Conservation (phyloP, 1,140 invertebrate species). For the Drosophila tristis region DNA sequence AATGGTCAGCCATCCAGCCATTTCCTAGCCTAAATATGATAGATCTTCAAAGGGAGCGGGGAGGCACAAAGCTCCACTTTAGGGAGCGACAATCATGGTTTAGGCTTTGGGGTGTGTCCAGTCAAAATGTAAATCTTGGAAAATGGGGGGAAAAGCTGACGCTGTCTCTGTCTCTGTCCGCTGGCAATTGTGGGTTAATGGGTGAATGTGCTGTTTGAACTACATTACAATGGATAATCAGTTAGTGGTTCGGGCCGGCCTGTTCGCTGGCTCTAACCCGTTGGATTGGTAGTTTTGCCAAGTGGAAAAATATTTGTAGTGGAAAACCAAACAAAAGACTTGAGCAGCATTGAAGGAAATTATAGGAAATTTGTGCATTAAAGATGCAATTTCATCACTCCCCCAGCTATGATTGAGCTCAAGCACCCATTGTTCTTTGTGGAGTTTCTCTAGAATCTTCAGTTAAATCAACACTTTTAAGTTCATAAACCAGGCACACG, state of each 20-base stretch:
- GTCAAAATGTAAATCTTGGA: slow-evolving; percentile 54
- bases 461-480: not conserved
- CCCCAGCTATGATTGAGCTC: not conserved
- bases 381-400: not conserved
- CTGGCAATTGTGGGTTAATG: slow-evolving; percentile 77
- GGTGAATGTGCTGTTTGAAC: slow-evolving; percentile 74
- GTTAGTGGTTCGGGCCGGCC: slow-evolving; percentile 8
- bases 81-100: slow-evolving; percentile 47
- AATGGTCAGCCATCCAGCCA: slow-evolving; percentile 8
- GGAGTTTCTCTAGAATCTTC: slow-evolving; percentile 15
- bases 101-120: slow-evolving; percentile 36
- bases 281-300: slow-evolving; percentile 24
- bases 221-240: slow-evolving; percentile 69
- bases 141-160: slow-evolving; percentile 25
- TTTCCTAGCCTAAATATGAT: slow-evolving; percentile 47
- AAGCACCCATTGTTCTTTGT: slow-evolving; percentile 15
- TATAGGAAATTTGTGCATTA: slow-evolving; percentile 29
- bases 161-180: slow-evolving; percentile 43
- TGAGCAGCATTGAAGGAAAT: slow-evolving; percentile 41
- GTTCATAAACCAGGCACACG: slow-evolving; percentile 12
- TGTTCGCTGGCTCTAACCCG: slow-evolving; percentile 4
- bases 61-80: slow-evolving; percentile 13
- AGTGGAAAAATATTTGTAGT: slow-evolving; percentile 56
- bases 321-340: slow-evolving; percentile 43
- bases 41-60: slow-evolving; percentile 37